phyloP scores from a whole-genome alignment of 1,140 invertebrate species.

The Drosophila nigromelanica region DNA sequence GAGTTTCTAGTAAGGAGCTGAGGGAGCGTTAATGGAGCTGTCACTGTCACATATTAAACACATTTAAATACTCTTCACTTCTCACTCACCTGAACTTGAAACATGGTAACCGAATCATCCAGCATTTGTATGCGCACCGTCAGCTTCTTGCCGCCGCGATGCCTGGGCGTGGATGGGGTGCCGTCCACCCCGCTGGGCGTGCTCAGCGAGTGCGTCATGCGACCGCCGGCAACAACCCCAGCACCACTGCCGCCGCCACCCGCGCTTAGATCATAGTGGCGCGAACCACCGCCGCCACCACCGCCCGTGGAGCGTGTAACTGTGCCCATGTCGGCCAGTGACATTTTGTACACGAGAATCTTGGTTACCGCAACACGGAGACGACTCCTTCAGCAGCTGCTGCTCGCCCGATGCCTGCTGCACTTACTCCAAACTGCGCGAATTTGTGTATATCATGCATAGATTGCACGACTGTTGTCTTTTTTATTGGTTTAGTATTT shows the following conservation, averaged over 20 bases:
- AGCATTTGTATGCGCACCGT: slow-evolving; percentile 94
- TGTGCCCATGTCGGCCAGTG: slow-evolving; percentile 81
- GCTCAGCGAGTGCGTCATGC: slow-evolving; percentile 92
- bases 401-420: slow-evolving; percentile 12
- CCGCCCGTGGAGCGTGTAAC: slow-evolving; percentile 59
- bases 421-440: slow-evolving; percentile 26
- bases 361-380: slow-evolving; percentile 52
- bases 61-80: too few relatives aligned
- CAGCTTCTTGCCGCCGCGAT: slow-evolving; percentile 93
- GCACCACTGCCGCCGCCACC: neutral
- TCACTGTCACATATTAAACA: too few relatives aligned
- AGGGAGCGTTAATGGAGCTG: too few relatives aligned
- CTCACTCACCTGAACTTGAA: slow-evolving; percentile 92
- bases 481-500: slow-evolving; percentile 33
- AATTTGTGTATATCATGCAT: slow-evolving; percentile 37
- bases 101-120: slow-evolving; percentile 94
- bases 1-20: too few relatives aligned
- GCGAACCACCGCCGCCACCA: slow-evolving; percentile 33
- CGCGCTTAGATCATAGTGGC: slow-evolving; percentile 52
- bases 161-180: slow-evolving; percentile 89
- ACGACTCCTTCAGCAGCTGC: slow-evolving; percentile 2
- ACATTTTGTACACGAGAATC: slow-evolving; percentile 83
- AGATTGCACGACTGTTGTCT: slow-evolving; percentile 38
- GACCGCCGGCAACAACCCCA: slow-evolving; percentile 56
- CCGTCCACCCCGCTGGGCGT: slow-evolving; percentile 92